phyloP scores from a whole-genome alignment of 2,888 invertebrate genomes.

The Gastrophysa polygoni region DNA sequence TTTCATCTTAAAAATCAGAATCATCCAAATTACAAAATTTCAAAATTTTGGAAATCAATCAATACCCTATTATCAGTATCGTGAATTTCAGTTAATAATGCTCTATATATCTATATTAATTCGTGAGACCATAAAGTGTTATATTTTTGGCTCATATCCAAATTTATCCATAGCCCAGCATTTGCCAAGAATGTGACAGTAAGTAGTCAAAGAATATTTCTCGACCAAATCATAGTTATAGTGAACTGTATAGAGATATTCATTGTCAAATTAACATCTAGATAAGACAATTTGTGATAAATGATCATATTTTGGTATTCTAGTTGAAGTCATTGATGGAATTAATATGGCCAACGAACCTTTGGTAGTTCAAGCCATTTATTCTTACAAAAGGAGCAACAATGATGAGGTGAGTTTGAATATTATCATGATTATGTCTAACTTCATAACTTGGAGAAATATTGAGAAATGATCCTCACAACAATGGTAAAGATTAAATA shows the following conservation, averaged over 20 bases:
- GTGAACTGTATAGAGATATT: slow-evolving; percentile 3
- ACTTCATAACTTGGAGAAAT: background rate
- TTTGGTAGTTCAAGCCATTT: slow-evolving; percentile 85
- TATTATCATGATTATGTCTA: background rate
- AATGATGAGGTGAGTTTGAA: slow-evolving; percentile 93
- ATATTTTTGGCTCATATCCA: slow-evolving; percentile 51
- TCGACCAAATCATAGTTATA: slow-evolving; percentile 48
- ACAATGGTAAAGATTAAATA: background rate
- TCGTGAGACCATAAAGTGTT: slow-evolving; percentile 42
- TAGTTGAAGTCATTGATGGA: slow-evolving; percentile 20
- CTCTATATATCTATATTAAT: slow-evolving; percentile 39
- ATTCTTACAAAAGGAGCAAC: slow-evolving; percentile 93
- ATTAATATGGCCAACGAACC: slow-evolving; percentile 64
- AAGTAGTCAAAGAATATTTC: slow-evolving; percentile 54
- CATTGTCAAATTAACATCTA: background rate
- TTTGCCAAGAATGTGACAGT: slow-evolving; percentile 60
- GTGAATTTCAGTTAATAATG: slow-evolving; percentile 19
- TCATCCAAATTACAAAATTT: too few species aligned
- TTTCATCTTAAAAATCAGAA: too few species aligned
- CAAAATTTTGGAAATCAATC: slow-evolving; percentile 1
- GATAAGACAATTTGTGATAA: background rate
- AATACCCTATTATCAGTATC: background rate
- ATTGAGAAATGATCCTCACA: background rate
- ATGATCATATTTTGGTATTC: slow-evolving; percentile 15
- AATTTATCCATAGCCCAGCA: slow-evolving; percentile 42